Conservation (phyloP, 2,113 vertebrate genomes). For the Sinocyclocheilus rhinocerous region DNA sequence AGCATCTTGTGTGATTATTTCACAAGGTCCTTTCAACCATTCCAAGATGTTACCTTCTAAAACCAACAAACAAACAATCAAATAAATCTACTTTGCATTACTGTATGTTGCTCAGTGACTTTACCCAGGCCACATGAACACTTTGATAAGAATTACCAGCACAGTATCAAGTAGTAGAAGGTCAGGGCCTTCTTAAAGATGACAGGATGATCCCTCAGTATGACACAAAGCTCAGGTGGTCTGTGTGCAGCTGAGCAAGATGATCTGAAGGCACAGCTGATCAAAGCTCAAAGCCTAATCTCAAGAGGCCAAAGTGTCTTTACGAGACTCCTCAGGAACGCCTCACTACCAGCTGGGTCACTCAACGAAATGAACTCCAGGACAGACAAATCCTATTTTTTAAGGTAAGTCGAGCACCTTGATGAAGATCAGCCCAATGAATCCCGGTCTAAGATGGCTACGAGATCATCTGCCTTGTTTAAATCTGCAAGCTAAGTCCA, state of each 20-base stretch:
- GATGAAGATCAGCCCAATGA: constrained; percentile 42
- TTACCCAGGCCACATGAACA: not conserved
- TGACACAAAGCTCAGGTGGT: constrained; percentile 31
- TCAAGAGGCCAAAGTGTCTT: constrained; percentile 5
- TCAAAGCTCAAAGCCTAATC: constrained; percentile 32
- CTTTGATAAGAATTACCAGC: constrained; percentile 13
- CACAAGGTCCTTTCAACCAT: not conserved
- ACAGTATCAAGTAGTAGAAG: not conserved
- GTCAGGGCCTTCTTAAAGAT: constrained; percentile 15
- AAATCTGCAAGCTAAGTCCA: constrained; percentile 40
- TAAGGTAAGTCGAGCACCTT: constrained; percentile 36
- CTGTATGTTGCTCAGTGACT: not conserved
- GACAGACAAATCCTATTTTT: constrained; percentile 42
- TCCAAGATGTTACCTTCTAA: not conserved
- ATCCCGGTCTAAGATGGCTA: constrained; percentile 36
- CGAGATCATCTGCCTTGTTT: constrained; percentile 41
- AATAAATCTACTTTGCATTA: not conserved
- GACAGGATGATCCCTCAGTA: constrained; percentile 24
- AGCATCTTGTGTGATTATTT: no score
- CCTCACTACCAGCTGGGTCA: constrained; percentile 32
- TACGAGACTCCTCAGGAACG: constrained; percentile 16
- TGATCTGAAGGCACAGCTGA: constrained; percentile 28
- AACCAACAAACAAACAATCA: not conserved
- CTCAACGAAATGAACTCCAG: constrained; percentile 28
- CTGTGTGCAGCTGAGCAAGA: constrained; percentile 16